A percentile compares a stretch with the other conserved stretches of the same genome.
These are phyloP conservation scores for Eudyptes chrysolophus DNA, from an alignment of 2,113 vertebrate species.

Conservation along the genomic window DNA sequence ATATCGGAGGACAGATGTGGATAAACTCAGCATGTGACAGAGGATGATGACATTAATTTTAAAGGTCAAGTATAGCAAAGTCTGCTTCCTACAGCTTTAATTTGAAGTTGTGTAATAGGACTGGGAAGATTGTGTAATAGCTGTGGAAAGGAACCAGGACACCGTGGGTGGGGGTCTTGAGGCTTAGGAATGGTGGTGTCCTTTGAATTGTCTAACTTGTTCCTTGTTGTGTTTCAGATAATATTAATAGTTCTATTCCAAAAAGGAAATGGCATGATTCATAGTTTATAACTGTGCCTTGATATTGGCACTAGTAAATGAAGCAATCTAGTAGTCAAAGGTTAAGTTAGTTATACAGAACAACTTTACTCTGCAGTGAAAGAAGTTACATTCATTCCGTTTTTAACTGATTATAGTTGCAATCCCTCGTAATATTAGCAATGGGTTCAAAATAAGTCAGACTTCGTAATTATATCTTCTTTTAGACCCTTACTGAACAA, in stretches of 20 bases:
- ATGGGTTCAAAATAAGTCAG: neutral
- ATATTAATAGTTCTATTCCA: neutral
- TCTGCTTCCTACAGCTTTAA: neutral
- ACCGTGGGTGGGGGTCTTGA: neutral
- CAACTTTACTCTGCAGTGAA: neutral
- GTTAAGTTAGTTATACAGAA: neutral
- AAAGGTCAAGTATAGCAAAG: neutral
- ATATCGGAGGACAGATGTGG: neutral
- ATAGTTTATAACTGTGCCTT: neutral
- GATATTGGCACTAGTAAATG: neutral
- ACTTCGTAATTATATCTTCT: neutral
- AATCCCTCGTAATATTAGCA: neutral
- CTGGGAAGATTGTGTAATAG: neutral
- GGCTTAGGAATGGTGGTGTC: neutral
- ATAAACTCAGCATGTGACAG: neutral
- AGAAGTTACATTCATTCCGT: neutral
- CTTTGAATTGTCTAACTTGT: neutral
- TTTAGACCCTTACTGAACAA: neutral
- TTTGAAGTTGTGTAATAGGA: neutral
- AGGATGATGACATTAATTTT: neutral
- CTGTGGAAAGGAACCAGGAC: neutral
- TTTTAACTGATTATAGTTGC: neutral
- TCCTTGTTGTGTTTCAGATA: neutral
- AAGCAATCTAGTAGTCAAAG: neutral
- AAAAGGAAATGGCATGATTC: neutral